These are phyloP conservation scores for Papilio dardanus DNA, from an alignment of 1,140 invertebrate genomes.

Conservation along the genomic window DNA sequence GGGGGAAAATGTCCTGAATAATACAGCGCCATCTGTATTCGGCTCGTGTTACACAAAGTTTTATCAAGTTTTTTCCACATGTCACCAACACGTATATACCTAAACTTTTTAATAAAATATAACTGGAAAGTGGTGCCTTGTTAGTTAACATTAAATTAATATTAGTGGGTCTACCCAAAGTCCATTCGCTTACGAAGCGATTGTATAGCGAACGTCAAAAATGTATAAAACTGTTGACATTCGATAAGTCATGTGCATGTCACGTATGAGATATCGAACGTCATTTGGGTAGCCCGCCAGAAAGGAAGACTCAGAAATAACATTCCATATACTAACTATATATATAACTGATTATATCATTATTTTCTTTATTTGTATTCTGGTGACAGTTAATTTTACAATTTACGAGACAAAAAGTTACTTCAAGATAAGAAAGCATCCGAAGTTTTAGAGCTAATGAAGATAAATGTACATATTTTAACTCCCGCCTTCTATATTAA, in stretches of 20 bases:
- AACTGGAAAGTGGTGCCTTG: neutral
- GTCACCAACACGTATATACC: neutral
- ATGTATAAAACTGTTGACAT: no score
- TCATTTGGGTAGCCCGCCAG: no score
- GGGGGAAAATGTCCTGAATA: slow-evolving; percentile 31
- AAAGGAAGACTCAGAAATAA: no score
- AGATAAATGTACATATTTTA: neutral
- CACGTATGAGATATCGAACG: no score
- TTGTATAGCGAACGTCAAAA: no score
- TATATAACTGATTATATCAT: no score
- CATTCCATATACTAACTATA: no score
- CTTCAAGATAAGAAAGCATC: neutral
- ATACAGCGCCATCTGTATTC: slow-evolving; percentile 36
- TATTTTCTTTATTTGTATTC: no score
- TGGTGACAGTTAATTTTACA: neutral
- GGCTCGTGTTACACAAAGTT: slow-evolving; percentile 16
- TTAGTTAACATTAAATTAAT: neutral
- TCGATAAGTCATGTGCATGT: no score
- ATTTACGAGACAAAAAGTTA: neutral
- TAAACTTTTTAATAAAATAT: neutral
- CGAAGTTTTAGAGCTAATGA: neutral
- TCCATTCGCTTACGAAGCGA: no score
- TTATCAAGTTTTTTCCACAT: slow-evolving; percentile 16
- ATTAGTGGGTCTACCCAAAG: no score
- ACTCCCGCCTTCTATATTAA: neutral